Conservation (phyloP, 2,113 vertebrate species). For the Apistogramma diplotaenia region DNA sequence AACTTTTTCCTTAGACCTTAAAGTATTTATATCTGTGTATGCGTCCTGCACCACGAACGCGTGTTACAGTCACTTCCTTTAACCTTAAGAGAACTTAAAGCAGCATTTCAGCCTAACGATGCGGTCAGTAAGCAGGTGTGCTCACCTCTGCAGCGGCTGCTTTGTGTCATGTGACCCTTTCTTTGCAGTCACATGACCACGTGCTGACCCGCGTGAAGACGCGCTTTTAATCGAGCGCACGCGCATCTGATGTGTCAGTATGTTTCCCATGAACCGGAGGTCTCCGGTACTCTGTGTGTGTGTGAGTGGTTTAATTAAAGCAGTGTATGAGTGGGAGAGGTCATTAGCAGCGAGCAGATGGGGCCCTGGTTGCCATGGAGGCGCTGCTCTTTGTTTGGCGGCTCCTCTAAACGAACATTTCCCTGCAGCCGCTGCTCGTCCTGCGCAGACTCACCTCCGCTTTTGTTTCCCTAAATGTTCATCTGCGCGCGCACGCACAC, state of each 20-base stretch:
- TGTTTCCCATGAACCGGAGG: neutral
- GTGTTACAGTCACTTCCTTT: too few species aligned
- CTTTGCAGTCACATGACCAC: neutral
- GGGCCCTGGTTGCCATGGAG: conserved; percentile 59
- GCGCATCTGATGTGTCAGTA: neutral
- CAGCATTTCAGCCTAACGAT: neutral
- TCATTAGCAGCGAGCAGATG: conserved; percentile 75
- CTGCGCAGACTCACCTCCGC: neutral
- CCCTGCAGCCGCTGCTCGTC: neutral
- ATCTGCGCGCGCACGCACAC: conserved; percentile 32
- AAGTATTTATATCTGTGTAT: too few species aligned
- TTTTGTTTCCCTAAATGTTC: conserved; percentile 3
- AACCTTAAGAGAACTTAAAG: too few species aligned
- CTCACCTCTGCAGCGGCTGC: neutral
- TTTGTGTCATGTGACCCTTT: too few species aligned
- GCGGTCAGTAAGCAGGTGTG: neutral
- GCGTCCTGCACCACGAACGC: too few species aligned
- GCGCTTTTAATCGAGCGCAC: neutral
- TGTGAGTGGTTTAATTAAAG: conserved; percentile 66
- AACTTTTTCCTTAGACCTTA: too few species aligned
- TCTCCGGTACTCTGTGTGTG: conserved; percentile 22
- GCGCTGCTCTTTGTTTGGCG: conserved; percentile 52
- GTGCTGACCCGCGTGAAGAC: neutral
- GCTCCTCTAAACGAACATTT: conserved; percentile 34
- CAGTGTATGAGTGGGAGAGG: conserved; percentile 62